Percentiles rank a stretch among this genome's conserved stretches.
Conservation (phyloP, 1,140 invertebrate species). For the Zaprionus davidi region DNA sequence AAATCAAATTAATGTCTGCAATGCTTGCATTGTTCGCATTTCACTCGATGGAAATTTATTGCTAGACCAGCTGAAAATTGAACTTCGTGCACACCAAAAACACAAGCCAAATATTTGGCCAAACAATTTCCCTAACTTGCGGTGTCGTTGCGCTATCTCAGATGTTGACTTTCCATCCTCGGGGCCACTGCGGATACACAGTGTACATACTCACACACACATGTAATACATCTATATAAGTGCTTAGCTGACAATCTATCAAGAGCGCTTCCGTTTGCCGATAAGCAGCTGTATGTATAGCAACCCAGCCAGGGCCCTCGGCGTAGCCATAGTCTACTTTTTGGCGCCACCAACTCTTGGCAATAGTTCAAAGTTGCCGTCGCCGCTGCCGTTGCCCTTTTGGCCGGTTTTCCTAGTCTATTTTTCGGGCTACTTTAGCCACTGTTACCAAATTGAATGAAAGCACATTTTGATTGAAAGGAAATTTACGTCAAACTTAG, state of each 20-base stretch:
- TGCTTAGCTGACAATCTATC: conserved; percentile 61
- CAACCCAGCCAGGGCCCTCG: neutral
- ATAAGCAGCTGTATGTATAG: conserved; percentile 34
- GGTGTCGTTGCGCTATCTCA: conserved; percentile 44
- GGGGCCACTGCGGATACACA: conserved; percentile 26
- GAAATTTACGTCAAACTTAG: conserved; percentile 73
- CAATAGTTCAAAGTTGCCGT: conserved; percentile 69
- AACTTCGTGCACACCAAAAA: conserved; percentile 13
- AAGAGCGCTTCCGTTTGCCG: conserved; percentile 50
- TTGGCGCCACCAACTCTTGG: conserved; percentile 65
- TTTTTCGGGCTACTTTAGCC: conserved; percentile 50
- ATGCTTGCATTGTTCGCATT: neutral
- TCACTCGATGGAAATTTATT: conserved; percentile 12
- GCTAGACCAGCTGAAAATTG: neutral
- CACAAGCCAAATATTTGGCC: conserved; percentile 38
- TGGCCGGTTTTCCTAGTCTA: conserved; percentile 34
- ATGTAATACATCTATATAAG: conserved; percentile 25
- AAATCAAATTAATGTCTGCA: neutral
- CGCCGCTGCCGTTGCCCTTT: conserved; percentile 26
- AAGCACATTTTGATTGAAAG: conserved; percentile 81
- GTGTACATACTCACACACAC: conserved; percentile 21
- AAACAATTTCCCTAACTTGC: conserved; percentile 66
- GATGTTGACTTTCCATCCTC: conserved; percentile 32
- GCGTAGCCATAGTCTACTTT: conserved; percentile 37
- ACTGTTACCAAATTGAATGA: conserved; percentile 71